Conservation (phyloP, 2,888 invertebrate genomes). For the Hydraecia micacea region DNA sequence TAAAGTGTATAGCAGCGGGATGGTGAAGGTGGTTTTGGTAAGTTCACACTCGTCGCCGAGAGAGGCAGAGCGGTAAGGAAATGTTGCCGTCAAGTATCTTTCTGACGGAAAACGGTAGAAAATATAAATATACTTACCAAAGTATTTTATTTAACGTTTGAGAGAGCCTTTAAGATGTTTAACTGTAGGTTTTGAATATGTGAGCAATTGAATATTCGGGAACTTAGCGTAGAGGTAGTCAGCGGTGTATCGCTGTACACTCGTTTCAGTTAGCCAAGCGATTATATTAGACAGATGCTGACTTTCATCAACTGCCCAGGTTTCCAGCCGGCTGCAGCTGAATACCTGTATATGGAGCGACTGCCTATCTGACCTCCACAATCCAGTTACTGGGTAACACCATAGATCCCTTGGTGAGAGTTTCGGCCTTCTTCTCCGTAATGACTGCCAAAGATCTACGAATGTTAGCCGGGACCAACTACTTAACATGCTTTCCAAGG, state of each 20-base stretch:
- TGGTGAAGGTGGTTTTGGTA: slow-evolving; percentile 27
- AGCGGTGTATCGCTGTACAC: background rate
- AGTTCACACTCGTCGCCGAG: slow-evolving; percentile 68
- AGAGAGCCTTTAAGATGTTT: slow-evolving; percentile 19
- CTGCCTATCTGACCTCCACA: background rate
- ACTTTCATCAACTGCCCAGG: background rate
- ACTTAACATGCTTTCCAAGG: background rate
- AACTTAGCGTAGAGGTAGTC: background rate
- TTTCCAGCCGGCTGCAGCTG: background rate
- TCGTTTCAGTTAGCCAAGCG: background rate
- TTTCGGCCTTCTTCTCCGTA: background rate
- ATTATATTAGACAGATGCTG: background rate
- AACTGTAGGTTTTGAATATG: background rate
- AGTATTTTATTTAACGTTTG: slow-evolving; percentile 43
- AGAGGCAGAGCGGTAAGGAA: slow-evolving; percentile 68
- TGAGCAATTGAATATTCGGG: slow-evolving; percentile 13
- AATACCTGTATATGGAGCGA: background rate
- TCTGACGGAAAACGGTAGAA: slow-evolving; percentile 58
- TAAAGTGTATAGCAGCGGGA: slow-evolving; percentile 31
- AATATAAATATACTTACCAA: slow-evolving; percentile 44
- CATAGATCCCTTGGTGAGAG: background rate
- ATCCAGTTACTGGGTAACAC: background rate
- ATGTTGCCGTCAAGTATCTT: slow-evolving; percentile 69
- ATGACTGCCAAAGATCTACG: background rate
- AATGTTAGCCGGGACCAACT: background rate